Conservation (phyloP, 2,113 vertebrate species). For the Crotalus horridus region DNA sequence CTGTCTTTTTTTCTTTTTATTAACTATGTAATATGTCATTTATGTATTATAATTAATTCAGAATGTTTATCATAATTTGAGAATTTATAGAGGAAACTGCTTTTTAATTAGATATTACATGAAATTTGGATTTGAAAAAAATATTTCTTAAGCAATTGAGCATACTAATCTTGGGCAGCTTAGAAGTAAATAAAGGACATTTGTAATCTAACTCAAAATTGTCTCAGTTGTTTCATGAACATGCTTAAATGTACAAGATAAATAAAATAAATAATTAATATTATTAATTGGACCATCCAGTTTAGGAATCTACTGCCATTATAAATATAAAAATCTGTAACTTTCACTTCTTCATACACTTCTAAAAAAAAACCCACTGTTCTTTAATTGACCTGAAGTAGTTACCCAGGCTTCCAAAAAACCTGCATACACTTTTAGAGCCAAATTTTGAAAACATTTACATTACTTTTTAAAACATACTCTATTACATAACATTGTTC, state of each 20-base stretch:
- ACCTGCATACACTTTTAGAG: conserved; percentile 51
- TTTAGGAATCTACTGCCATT: conserved; percentile 36
- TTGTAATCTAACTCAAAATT: background rate
- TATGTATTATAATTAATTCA: background rate
- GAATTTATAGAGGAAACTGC: rapidly evolving
- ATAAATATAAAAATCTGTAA: background rate
- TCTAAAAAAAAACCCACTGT: background rate
- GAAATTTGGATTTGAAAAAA: conserved; percentile 10
- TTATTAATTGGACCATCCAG: conserved; percentile 3
- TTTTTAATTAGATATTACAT: background rate
- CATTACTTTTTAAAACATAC: background rate
- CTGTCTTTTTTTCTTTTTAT: background rate
- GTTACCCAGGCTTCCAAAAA: conserved; percentile 51
- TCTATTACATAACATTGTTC: background rate
- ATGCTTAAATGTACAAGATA: background rate
- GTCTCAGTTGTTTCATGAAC: background rate
- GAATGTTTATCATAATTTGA: background rate
- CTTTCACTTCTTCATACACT: background rate
- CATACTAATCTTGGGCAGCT: background rate
- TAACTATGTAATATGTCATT: background rate
- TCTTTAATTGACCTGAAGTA: conserved; percentile 36
- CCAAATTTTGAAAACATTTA: conserved; percentile 32
- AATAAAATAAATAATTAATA: conserved; percentile 17
- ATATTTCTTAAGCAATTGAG: background rate
- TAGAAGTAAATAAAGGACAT: background rate